Percentiles rank a stretch among this genome's conserved stretches.
Conservation (phyloP, 1,140 invertebrate species). For the Drosophila nasuta region DNA sequence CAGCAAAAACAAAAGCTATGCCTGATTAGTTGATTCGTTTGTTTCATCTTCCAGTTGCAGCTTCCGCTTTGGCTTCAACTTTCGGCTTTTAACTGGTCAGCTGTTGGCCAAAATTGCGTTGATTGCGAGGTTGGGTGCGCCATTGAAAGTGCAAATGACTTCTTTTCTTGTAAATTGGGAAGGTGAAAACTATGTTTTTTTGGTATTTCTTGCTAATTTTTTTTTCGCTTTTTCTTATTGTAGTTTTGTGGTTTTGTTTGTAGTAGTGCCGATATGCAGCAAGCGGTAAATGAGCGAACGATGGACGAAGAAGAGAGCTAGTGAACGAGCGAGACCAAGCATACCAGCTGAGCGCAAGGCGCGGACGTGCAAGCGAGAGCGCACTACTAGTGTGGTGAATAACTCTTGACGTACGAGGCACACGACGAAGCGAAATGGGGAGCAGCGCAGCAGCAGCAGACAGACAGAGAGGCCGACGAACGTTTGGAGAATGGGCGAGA, state of each 20-base stretch:
- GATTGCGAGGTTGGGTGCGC: too few species aligned
- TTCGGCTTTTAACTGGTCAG: neutral
- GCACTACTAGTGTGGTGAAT: constrained; percentile 42
- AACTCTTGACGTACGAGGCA: constrained; percentile 17
- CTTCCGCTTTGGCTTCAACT: neutral
- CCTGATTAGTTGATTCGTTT: neutral
- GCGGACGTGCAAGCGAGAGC: constrained; percentile 36
- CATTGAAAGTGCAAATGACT: neutral
- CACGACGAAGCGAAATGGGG: too few species aligned
- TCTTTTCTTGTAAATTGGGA: too few species aligned
- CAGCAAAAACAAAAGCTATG: constrained; percentile 8
- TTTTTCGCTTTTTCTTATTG: constrained; percentile 23
- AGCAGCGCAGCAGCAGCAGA: constrained; percentile 8
- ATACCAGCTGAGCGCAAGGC: constrained; percentile 37
- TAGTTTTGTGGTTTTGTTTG: neutral
- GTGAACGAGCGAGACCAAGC: constrained; percentile 44
- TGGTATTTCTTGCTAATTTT: neutral
- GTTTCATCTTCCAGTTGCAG: too few species aligned
- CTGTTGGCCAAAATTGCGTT: constrained; percentile 2
- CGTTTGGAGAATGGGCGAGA: constrained; percentile 52
- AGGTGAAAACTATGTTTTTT: neutral
- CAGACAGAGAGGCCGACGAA: constrained; percentile 45
- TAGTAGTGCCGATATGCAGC: constrained; percentile 36
- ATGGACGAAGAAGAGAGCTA: neutral
- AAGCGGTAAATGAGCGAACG: constrained; percentile 49